A percentile compares a stretch with the other conserved stretches of the same genome.
These are phyloP conservation scores for Flexamia atlantica DNA, from an alignment of 2,888 invertebrate genomes.

Conservation along the genomic window DNA sequence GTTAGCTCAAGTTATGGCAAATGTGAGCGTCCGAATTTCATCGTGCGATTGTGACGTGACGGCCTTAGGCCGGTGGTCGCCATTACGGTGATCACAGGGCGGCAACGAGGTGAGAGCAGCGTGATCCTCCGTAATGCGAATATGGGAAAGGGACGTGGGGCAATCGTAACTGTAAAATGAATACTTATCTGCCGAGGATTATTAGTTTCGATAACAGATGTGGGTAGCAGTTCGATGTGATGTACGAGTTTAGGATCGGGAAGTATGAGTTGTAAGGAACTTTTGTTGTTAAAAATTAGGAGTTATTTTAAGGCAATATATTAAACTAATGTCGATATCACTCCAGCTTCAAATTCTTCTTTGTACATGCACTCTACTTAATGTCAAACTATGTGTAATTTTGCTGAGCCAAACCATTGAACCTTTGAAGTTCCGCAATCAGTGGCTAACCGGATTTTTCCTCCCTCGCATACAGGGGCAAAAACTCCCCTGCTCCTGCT, in stretches of 20 bases:
- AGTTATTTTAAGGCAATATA: too few species aligned
- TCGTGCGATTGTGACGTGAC: slow-evolving; percentile 29
- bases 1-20: too few species aligned
- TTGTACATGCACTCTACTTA: too few species aligned
- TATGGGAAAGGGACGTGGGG: slow-evolving; percentile 14
- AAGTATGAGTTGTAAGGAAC: too few species aligned
- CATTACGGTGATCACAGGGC: slow-evolving; percentile 33
- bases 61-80: slow-evolving; percentile 2
- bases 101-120: slow-evolving; percentile 11
- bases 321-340: too few species aligned
- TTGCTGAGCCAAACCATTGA: neutral
- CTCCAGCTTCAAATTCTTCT: too few species aligned
- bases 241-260: too few species aligned
- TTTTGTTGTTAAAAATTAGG: too few species aligned
- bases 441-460: slow-evolving; percentile 11
- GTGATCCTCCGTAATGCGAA: neutral
- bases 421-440: slow-evolving; percentile 16
- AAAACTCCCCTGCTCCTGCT: neutral
- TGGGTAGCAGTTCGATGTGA: too few species aligned
- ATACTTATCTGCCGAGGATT: neutral
- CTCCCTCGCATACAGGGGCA: neutral
- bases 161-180: slow-evolving; percentile 8
- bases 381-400: slow-evolving; percentile 6
- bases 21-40: neutral
- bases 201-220: too few species aligned